A percentile compares a stretch with the other conserved stretches of the same genome.
Conservation (phyloP, 1,140 invertebrate species). For the Solenopsis invicta region DNA sequence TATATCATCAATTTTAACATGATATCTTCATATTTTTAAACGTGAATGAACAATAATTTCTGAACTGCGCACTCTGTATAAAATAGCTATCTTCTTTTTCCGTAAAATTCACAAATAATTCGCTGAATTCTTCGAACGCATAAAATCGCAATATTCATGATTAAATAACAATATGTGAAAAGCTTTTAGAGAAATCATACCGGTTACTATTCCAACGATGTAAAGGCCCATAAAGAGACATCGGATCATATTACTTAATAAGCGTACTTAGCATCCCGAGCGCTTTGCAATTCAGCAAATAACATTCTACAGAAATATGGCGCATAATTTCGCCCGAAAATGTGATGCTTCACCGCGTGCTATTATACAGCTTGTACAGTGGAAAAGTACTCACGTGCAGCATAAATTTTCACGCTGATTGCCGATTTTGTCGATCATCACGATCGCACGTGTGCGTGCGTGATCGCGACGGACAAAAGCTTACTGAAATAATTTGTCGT, state of each 20-base stretch:
- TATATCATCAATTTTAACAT: neutral
- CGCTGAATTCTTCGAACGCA: neutral
- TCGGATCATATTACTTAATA: slow-evolving; percentile 1
- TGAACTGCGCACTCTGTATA: neutral
- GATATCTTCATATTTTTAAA: neutral
- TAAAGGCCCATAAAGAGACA: slow-evolving; percentile 7
- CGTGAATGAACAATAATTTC: neutral
- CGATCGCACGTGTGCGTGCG: neutral
- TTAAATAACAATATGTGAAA: slow-evolving; percentile 8
- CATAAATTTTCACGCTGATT: neutral
- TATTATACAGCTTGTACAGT: neutral
- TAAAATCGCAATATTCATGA: slow-evolving; percentile 17
- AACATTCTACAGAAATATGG: slow-evolving; percentile 13
- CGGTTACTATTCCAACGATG: neutral
- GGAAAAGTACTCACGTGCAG: slow-evolving; percentile 44
- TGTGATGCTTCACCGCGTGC: neutral
- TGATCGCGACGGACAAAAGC: slow-evolving; percentile 5
- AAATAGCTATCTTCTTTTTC: neutral
- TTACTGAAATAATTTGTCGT: slow-evolving; percentile 48
- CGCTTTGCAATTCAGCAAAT: slow-evolving; percentile 23
- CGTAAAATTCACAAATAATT: neutral
- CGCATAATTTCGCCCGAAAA: neutral
- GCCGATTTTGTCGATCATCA: neutral
- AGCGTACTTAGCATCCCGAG: slow-evolving; percentile 27
- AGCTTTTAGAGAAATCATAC: slow-evolving; percentile 2